phyloP scores from a whole-genome alignment of 2,797 vertebrate species.

The Pangasius krempfi region DNA sequence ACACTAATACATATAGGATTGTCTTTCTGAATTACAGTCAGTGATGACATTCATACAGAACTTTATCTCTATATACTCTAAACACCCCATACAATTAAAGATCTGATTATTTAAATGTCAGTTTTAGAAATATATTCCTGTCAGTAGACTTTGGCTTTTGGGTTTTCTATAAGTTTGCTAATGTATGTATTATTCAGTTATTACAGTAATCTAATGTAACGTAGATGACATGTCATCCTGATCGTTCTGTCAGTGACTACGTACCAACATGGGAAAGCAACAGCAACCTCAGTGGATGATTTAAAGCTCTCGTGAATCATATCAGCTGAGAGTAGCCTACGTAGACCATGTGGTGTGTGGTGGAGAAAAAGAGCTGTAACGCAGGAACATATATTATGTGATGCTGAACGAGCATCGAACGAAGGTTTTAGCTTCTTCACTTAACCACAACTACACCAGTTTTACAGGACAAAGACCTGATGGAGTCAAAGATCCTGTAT shows the following conservation, averaged over 20 bases:
- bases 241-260: neutral
- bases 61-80: too few relatives aligned
- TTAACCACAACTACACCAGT: neutral
- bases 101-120: neutral
- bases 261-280: neutral
- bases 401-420: neutral
- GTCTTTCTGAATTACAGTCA: neutral
- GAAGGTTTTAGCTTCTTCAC: neutral
- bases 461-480: neutral
- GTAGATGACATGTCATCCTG: neutral
- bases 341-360: neutral
- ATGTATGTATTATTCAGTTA: neutral
- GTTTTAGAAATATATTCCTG: neutral
- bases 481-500: neutral
- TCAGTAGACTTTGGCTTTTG: neutral
- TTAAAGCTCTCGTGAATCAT: neutral
- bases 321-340: neutral
- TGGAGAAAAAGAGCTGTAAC: neutral
- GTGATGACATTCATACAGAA: neutral
- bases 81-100: neutral
- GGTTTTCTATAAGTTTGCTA: neutral
- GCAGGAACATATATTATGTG: neutral
- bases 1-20: neutral
- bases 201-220: neutral
- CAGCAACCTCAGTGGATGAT: neutral